phyloP scores from a whole-genome alignment of 2,113 vertebrate species.

The Oophaga pumilio region DNA sequence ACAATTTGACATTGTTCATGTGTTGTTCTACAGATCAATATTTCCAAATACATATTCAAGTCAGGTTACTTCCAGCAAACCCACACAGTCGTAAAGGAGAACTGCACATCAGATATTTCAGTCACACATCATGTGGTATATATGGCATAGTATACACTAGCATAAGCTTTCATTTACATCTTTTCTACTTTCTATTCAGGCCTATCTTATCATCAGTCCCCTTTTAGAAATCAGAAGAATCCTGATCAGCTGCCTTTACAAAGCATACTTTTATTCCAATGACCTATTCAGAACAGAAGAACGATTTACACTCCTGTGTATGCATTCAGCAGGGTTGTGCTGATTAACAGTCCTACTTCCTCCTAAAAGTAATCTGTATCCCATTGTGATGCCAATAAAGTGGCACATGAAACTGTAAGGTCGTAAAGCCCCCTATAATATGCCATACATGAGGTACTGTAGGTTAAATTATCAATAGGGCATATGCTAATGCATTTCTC shows the following conservation, averaged over 20 bases:
- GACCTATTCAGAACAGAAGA: constrained; percentile 6
- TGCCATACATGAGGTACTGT: not conserved
- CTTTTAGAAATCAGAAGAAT: not conserved
- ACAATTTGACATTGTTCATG: constrained; percentile 54
- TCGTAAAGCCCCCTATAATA: not conserved
- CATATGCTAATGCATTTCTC: not conserved
- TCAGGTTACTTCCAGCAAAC: constrained; percentile 15
- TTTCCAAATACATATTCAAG: constrained; percentile 27
- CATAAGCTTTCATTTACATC: not conserved
- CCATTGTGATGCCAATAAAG: not conserved
- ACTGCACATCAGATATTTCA: not conserved
- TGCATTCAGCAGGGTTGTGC: not conserved
- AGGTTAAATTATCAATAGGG: not conserved
- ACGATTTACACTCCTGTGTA: not conserved
- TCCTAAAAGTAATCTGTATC: not conserved
- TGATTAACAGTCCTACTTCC: not conserved
- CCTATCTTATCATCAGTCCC: not conserved
- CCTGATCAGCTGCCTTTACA: not conserved
- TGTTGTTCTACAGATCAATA: constrained; percentile 43
- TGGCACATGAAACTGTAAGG: not conserved
- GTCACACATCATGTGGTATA: not conserved
- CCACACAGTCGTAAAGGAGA: not conserved
- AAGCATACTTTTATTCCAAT: not conserved
- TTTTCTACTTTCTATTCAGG: not conserved
- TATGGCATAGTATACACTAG: not conserved